Conservation (phyloP, 2,797 vertebrate genomes). For the Chaunax sp. region DNA sequence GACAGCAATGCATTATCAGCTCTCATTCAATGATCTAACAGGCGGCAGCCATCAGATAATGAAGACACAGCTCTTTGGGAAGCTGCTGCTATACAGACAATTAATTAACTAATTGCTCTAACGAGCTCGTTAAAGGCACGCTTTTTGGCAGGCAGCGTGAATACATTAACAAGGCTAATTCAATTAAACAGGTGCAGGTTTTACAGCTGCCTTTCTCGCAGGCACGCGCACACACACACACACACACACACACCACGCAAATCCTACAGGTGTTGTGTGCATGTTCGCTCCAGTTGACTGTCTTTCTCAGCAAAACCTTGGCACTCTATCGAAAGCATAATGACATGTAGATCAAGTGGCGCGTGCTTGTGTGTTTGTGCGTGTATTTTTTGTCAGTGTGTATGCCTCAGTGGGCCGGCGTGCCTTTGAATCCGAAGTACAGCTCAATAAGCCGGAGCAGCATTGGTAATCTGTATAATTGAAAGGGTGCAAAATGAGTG, state of each 20-base stretch:
- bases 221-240: slow-evolving; percentile 35
- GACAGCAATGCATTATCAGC: slow-evolving; percentile 78
- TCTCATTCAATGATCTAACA: slow-evolving; percentile 76
- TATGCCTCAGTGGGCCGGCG: slow-evolving; percentile 62
- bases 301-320: slow-evolving; percentile 78
- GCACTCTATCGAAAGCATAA: slow-evolving; percentile 78
- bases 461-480: slow-evolving; percentile 68
- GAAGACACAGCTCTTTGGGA: slow-evolving; percentile 84
- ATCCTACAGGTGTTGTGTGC: slow-evolving; percentile 77
- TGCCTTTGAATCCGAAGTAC: slow-evolving; percentile 73
- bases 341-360: slow-evolving; percentile 79
- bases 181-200: slow-evolving; percentile 88
- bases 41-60: slow-evolving; percentile 85
- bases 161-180: slow-evolving; percentile 88
- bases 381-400: slow-evolving; percentile 32
- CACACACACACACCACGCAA: slow-evolving; percentile 35
- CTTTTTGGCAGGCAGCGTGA: slow-evolving; percentile 85
- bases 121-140: slow-evolving; percentile 84
- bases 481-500: slow-evolving; percentile 69
- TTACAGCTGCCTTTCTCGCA: slow-evolving; percentile 81
- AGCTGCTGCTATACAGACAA: slow-evolving; percentile 82
- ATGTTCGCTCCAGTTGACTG: slow-evolving; percentile 71
- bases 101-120: slow-evolving; percentile 90
- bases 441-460: slow-evolving; percentile 69
- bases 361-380: slow-evolving; percentile 50